Evolutionary conservation across 2,888 invertebrate species (phyloP).

Genomic region (Sphecodes monilicornis): DNA sequence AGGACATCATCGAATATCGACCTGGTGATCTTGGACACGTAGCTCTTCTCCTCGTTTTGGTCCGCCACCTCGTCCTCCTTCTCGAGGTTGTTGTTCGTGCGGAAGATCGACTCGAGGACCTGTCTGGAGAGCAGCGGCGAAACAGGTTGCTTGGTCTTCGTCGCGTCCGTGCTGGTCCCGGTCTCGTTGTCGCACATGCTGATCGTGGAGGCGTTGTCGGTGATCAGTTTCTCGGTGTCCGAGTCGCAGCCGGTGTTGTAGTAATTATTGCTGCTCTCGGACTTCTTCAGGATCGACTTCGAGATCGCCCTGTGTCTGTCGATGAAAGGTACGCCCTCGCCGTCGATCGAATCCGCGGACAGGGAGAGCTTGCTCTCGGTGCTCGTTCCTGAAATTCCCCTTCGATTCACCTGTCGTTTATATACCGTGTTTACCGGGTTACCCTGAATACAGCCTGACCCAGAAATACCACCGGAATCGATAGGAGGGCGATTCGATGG

Average conservation of each 20-base stretch:
- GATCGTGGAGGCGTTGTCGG: slow-evolving; percentile 87
- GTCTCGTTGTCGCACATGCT: slow-evolving; percentile 86
- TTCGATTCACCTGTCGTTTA: slow-evolving; percentile 59
- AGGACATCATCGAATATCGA: slow-evolving; percentile 75
- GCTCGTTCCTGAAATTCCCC: slow-evolving; percentile 73
- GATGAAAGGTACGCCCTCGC: slow-evolving; percentile 87
- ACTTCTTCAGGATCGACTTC: slow-evolving; percentile 92
- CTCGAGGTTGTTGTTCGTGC: slow-evolving; percentile 78
- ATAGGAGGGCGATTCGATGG: slow-evolving; percentile 42
- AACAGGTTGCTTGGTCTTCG: slow-evolving; percentile 69
- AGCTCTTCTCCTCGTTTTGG: slow-evolving; percentile 68
- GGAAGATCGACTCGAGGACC: slow-evolving; percentile 77
- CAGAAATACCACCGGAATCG: slow-evolving; percentile 49
- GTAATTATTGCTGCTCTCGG: slow-evolving; percentile 87
- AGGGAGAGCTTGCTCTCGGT: slow-evolving; percentile 89
- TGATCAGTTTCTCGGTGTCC: slow-evolving; percentile 91
- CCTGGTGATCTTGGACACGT: slow-evolving; percentile 70
- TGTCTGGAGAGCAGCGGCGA: slow-evolving; percentile 75
- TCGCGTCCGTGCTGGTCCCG: slow-evolving; percentile 71
- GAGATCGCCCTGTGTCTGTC: slow-evolving; percentile 88
- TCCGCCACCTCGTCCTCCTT: slow-evolving; percentile 62
- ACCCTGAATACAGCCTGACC: slow-evolving; percentile 43
- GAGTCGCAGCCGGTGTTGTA: slow-evolving; percentile 86
- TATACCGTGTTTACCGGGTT: slow-evolving; percentile 41
- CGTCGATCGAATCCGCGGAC: slow-evolving; percentile 90